These are phyloP conservation scores for Heliconius hermathena DNA, from an alignment of 1,140 invertebrate genomes.

Conservation along the genomic window DNA sequence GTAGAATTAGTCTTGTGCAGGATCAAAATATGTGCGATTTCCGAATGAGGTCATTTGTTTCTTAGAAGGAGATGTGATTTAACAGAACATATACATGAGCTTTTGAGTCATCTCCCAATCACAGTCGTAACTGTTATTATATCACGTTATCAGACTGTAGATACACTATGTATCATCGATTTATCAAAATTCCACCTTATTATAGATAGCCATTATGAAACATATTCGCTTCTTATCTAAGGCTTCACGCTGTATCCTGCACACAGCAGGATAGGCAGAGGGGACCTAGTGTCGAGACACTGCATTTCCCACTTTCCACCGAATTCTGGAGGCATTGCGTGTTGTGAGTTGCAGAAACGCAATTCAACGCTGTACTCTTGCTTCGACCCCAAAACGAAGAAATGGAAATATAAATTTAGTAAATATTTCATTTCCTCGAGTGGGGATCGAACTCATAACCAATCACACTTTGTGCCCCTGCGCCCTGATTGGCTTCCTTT, in stretches of 20 bases:
- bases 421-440: no score
- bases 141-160: conserved; percentile 36
- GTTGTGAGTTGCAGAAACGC: no score
- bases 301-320: no score
- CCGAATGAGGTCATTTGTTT: conserved; percentile 48
- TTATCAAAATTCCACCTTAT: conserved; percentile 31
- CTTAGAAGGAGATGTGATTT: conserved; percentile 47
- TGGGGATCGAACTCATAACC: no score
- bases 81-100: conserved; percentile 35
- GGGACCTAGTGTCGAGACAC: no score
- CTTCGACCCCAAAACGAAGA: no score
- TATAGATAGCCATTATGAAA: conserved; percentile 22
- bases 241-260: not conserved
- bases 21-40: conserved; percentile 35
- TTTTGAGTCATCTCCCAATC: conserved; percentile 53
- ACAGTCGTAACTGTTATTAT: conserved; percentile 27
- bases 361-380: no score
- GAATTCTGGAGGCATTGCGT: no score
- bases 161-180: conserved; percentile 28
- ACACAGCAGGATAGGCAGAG: no score
- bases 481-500: not conserved
- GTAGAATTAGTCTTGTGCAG: not conserved
- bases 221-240: not conserved
- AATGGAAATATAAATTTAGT: no score
- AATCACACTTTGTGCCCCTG: no score